Evolutionary conservation across 1,140 invertebrate species (phyloP).

Genomic region (Procambarus virginalis): DNA sequence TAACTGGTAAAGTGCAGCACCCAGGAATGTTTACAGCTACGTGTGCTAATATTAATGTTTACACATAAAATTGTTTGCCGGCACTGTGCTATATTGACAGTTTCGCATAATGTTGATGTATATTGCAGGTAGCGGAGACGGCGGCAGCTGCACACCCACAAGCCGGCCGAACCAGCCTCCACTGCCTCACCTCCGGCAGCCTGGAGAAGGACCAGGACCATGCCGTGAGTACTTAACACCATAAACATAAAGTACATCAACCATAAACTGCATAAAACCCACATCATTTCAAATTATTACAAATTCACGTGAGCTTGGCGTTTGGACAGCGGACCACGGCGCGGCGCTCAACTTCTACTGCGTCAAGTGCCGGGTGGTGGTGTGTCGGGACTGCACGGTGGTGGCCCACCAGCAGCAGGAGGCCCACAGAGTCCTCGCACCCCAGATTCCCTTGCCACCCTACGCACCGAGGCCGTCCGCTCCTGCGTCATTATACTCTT

Average conservation of each 20-base stretch:
- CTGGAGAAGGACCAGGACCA: neutral
- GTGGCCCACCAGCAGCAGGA: slow-evolving; percentile 15
- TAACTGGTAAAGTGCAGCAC: too few species aligned
- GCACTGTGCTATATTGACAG: too few species aligned
- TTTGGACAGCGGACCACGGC: slow-evolving; percentile 19
- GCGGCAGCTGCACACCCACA: neutral
- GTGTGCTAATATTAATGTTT: too few species aligned
- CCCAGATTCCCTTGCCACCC: slow-evolving; percentile 34
- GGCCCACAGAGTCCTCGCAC: slow-evolving; percentile 43
- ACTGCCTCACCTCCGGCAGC: neutral
- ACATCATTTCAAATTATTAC: too few species aligned
- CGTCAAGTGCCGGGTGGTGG: slow-evolving; percentile 38
- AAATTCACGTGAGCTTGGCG: neutral
- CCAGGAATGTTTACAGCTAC: too few species aligned
- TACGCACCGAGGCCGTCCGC: slow-evolving; percentile 32
- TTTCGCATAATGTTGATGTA: too few species aligned
- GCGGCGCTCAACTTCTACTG: slow-evolving; percentile 40
- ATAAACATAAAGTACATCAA: too few species aligned
- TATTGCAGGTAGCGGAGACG: too few species aligned
- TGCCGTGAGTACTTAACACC: neutral
- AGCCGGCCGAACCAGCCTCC: neutral
- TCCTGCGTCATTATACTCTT: slow-evolving; percentile 43
- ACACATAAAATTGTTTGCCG: too few species aligned
- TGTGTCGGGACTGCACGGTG: slow-evolving; percentile 42
- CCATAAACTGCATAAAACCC: too few species aligned